phyloP scores from a whole-genome alignment of 2,888 invertebrate species.

The Folsomia candida region DNA sequence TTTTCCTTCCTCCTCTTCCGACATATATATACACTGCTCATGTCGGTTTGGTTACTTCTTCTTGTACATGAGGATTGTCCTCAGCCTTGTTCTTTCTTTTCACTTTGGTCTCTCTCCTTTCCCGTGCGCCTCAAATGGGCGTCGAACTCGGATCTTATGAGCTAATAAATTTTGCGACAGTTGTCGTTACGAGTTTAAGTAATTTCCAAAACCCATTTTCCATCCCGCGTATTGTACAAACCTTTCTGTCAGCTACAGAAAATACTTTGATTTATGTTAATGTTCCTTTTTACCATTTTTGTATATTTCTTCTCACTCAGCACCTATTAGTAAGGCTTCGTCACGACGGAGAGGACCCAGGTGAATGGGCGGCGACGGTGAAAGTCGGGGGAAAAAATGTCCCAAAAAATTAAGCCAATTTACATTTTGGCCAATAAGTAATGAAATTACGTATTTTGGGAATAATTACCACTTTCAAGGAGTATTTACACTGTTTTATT shows the following conservation, averaged over 20 bases:
- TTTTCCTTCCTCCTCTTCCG: slow-evolving; percentile 9
- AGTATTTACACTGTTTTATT: too few species aligned
- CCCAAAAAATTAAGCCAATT: too few species aligned
- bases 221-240: slow-evolving; percentile 46
- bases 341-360: background rate
- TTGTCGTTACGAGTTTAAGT: slow-evolving; percentile 52
- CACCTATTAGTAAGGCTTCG: slow-evolving; percentile 12
- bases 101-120: slow-evolving; percentile 25
- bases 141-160: slow-evolving; percentile 52
- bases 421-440: too few species aligned
- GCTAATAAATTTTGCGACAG: slow-evolving; percentile 52
- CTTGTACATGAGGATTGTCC: slow-evolving; percentile 31
- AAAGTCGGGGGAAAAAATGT: too few species aligned
- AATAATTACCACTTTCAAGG: too few species aligned
- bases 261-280: slow-evolving; percentile 51
- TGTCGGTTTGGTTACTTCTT: too few species aligned
- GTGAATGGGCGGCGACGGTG: too few species aligned
- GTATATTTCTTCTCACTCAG: slow-evolving; percentile 47
- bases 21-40: slow-evolving; percentile 20
- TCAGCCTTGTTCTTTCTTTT: slow-evolving; percentile 37
- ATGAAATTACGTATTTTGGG: too few species aligned
- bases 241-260: slow-evolving; percentile 50
- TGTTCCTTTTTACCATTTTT: slow-evolving; percentile 51
- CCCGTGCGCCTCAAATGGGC: slow-evolving; percentile 44
- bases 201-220: slow-evolving; percentile 52